Base-by-base conservation (phyloP, 1,140 invertebrate species). In the Matsumurasca onukii region DNA sequence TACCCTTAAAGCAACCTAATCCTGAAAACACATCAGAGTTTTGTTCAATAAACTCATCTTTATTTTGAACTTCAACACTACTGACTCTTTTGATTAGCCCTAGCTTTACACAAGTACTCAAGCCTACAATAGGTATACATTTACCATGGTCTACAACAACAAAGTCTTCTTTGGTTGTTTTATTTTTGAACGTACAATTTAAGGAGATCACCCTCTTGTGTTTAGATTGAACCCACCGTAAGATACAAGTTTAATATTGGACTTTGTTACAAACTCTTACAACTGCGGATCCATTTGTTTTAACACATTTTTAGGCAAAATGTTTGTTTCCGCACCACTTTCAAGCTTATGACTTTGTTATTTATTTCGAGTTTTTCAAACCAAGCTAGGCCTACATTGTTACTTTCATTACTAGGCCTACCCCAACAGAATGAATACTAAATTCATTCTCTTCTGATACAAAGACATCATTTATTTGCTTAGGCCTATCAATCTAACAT, bases 381-480 rank as follows among this genome's bases (percentile, higher is more conserved):
- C 49, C 3, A 51, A n/a, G 49, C 49, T 9, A 51, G 3, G n/a
- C 17, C 3, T 3, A 20, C 49, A 5, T 3, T 51, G n/a, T 51
- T 51, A 51, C 17, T 20, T 51, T 51, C 49, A 51, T 20, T 51
- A 51, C 24, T 51, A n/a, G n/a, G n/a, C n/a, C n/a, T n/a, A n/a
- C n/a, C n/a, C n/a, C n/a, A n/a, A n/a, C n/a, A n/a, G n/a, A n/a
- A 20, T 51, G 5, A 12, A 51, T 51, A 20, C 24, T 51, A 51
- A 51, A 51, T 20, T 51, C 3, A 12, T 51, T 5, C 24, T 51
- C 49, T 9, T 51, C n/a, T 20, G 49, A 51, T 20, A 51, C n/a
- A 9, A 45, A 45, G 3, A 51, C 5, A 3, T 51, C 49, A 51
- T 51, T 51, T 3, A 20, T 22, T 20, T n/a, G 49, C 24, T 12